Evolutionary conservation across 2,797 vertebrate species (phyloP), one percentile per base, ranked within the genome.

Genomic region (Euthynnus affinis): DNA sequence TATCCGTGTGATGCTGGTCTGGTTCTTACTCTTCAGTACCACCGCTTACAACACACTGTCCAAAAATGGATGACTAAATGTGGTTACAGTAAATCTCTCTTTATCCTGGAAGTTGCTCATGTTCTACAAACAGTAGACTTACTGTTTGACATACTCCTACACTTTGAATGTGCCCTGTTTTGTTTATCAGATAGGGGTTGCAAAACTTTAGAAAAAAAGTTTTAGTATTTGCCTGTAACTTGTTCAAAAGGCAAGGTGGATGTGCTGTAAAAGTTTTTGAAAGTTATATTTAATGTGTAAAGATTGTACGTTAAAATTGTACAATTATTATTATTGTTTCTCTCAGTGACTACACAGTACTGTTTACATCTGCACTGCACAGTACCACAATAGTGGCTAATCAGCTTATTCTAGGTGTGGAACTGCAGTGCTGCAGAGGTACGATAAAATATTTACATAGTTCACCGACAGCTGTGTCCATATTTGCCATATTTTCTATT

Each of bases 391-490:
- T 9, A 44, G 20, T 34, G 12, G 18, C 46, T 14, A 49, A 49
- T 13, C 14, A 18, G n/a, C 49, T 57, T 42, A 34, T 60, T 74
- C 23, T 52, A 29, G 72, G 76, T 51, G 51, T 77, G 64, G 68
- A 68, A 56, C 55, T 70, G 44, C 49, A 56, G 56, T 6, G 9
- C 49, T 76, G 48, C 27, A 23, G 8, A 42, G 32, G 29, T 52
- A 51, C 51, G 64, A 37, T 71, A 58, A 72, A 62, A 53, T 82
- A 71, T 78, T 78, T 53, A 48, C 76, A 65, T 60, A 59, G 42
- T 72, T 59, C 44, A 60, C 25, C 34, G 17, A 59, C 80, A 83
- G 74, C 84, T 74, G 68, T 77, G 74, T 83, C 62, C 57, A 83
- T 70, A 83, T 81, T 81, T 83, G 61, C 29, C 22, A 66, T 34